Percentiles rank a stretch among this genome's conserved stretches.
Conservation (phyloP, 30 jellyfish, hydroid and myxozoan species). For the Hydractinia echinata region DNA sequence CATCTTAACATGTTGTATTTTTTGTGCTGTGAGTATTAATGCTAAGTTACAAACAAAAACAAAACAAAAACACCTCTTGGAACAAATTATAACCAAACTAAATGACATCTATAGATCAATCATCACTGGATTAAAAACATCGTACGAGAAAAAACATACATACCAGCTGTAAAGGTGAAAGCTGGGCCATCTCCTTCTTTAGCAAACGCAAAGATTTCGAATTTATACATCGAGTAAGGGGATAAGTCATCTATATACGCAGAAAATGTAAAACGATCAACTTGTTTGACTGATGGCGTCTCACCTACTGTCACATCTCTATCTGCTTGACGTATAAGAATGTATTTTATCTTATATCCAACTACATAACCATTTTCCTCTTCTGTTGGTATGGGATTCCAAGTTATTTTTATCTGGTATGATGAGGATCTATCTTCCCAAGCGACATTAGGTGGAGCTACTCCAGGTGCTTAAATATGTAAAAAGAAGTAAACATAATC, state of each 20-base stretch:
- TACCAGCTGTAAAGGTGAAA: conserved; percentile 40
- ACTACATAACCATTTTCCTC: conserved; percentile 37
- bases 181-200: conserved; percentile 61
- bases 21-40: neutral
- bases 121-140: neutral
- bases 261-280: conserved; percentile 45
- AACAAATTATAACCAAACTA: too few species aligned
- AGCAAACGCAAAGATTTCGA: conserved; percentile 51
- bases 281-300: neutral
- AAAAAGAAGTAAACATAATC: neutral
- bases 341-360: conserved; percentile 42
- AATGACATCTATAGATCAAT: too few species aligned
- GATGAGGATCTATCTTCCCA: conserved; percentile 21
- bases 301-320: conserved; percentile 21
- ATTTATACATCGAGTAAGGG: conserved; percentile 36
- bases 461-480: conserved; percentile 37
- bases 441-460: conserved; percentile 37
- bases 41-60: neutral
- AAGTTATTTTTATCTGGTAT: conserved; percentile 18
- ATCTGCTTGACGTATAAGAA: conserved; percentile 13
- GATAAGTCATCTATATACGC: conserved; percentile 34
- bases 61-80: too few species aligned
- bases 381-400: conserved; percentile 49
- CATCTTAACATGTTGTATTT: neutral
- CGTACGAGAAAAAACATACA: neutral